These are phyloP conservation scores for Drosophila kepulauana DNA, from an alignment of 1,140 invertebrate genomes.

Conservation along the genomic window DNA sequence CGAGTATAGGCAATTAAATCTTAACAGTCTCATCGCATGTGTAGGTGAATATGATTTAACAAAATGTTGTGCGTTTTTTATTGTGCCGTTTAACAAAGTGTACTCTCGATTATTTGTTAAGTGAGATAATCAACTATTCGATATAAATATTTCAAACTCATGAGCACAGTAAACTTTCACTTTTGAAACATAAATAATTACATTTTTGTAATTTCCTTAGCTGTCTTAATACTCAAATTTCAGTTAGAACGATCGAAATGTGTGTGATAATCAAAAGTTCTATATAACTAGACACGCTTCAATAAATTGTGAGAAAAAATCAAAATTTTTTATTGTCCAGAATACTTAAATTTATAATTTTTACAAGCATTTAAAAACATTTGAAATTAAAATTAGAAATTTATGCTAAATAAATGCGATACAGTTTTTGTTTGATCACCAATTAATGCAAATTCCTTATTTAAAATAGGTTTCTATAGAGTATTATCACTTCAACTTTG, in stretches of 20 bases:
- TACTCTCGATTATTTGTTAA: background rate
- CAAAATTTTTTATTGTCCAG: too few relatives aligned
- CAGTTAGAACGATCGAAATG: too few relatives aligned
- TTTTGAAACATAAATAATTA: too few relatives aligned
- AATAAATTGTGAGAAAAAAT: background rate
- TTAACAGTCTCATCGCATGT: constrained; percentile 32
- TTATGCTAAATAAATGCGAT: background rate
- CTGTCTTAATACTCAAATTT: too few relatives aligned
- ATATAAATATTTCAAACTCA: too few relatives aligned
- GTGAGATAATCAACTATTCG: background rate
- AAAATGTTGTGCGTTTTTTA: constrained; percentile 4
- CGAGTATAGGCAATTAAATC: constrained; percentile 2
- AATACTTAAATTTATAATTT: too few relatives aligned
- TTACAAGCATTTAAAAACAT: too few relatives aligned
- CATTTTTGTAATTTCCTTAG: background rate
- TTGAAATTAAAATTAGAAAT: background rate
- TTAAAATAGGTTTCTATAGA: constrained; percentile 4
- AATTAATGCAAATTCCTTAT: background rate
- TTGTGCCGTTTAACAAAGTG: background rate
- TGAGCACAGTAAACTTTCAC: background rate
- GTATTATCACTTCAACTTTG: constrained; percentile 5
- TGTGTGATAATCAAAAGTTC: too few relatives aligned
- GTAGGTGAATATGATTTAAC: constrained; percentile 10
- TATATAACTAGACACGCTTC: too few relatives aligned
- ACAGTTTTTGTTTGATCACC: background rate